Conservation (phyloP, 2,113 vertebrate species). For the Nerophis lumbriciformis region DNA sequence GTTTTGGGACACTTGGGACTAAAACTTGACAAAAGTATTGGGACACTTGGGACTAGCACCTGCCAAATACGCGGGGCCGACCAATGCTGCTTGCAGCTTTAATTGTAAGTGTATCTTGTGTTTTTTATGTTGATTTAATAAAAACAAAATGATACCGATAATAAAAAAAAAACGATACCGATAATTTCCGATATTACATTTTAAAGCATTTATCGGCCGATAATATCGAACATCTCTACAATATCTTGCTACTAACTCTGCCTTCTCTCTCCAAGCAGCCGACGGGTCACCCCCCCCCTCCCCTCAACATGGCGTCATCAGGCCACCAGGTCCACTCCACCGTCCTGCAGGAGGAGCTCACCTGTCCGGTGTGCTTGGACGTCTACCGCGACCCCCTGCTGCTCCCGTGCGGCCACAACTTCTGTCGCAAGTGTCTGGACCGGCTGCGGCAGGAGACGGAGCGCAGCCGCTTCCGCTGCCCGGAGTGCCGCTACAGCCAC, state of each 20-base stretch:
- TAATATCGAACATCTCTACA: no score
- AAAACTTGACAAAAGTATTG: no score
- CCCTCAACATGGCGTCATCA: conserved; percentile 44
- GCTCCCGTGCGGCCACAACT: conserved; percentile 72
- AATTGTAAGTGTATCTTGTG: no score
- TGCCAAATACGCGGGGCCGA: no score
- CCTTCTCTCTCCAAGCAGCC: not conserved
- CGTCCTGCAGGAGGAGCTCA: conserved; percentile 70
- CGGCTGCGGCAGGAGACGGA: conserved; percentile 49
- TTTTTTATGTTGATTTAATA: no score
- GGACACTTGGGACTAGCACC: no score
- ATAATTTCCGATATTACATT: no score
- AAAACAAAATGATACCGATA: no score
- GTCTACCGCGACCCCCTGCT: conserved; percentile 66
- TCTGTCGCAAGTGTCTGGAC: conserved; percentile 68
- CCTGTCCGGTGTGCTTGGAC: conserved; percentile 70
- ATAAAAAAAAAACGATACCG: no score
- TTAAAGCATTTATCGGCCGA: no score
- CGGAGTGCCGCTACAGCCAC: conserved; percentile 68
- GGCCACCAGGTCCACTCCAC: conserved; percentile 40
- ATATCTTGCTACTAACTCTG: not conserved
- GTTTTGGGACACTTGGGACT: no score
- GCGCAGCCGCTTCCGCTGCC: conserved; percentile 59
- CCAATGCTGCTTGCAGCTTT: no score
- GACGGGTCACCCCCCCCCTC: not conserved